Conservation (phyloP, 2,797 vertebrate genomes). For the Antrozous pallidus region DNA sequence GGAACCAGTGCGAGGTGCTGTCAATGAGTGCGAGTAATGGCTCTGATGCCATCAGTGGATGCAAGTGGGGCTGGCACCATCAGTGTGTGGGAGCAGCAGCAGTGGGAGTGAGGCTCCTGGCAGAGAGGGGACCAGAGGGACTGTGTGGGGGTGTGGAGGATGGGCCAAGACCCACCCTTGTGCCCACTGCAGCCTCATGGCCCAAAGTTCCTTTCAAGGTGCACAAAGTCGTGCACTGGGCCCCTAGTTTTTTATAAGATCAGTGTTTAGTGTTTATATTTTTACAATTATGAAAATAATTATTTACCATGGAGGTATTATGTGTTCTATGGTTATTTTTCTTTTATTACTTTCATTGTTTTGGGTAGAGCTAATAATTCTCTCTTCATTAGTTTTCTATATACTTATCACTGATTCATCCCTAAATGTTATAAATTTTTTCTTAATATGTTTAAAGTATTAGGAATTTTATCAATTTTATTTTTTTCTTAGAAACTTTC, state of each 20-base stretch:
- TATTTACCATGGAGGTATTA: background rate
- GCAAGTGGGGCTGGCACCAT: too few relatives aligned
- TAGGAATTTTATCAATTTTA: background rate
- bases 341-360: background rate
- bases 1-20: fast-evolving
- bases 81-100: too few relatives aligned
- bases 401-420: background rate
- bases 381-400: background rate
- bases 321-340: background rate
- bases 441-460: background rate
- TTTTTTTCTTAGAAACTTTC: background rate
- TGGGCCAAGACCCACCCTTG: too few relatives aligned
- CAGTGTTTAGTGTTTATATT: background rate
- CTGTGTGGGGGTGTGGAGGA: too few relatives aligned
- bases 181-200: too few relatives aligned
- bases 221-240: too few relatives aligned
- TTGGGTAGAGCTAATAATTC: background rate
- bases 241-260: background rate
- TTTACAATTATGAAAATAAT: background rate
- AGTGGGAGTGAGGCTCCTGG: too few relatives aligned
- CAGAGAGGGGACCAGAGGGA: too few relatives aligned
- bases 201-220: too few relatives aligned
- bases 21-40: too few relatives aligned
- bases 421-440: background rate
- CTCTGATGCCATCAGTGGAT: too few relatives aligned